phyloP scores from a whole-genome alignment of 2,113 vertebrate species.

The Varanus komodoensis region DNA sequence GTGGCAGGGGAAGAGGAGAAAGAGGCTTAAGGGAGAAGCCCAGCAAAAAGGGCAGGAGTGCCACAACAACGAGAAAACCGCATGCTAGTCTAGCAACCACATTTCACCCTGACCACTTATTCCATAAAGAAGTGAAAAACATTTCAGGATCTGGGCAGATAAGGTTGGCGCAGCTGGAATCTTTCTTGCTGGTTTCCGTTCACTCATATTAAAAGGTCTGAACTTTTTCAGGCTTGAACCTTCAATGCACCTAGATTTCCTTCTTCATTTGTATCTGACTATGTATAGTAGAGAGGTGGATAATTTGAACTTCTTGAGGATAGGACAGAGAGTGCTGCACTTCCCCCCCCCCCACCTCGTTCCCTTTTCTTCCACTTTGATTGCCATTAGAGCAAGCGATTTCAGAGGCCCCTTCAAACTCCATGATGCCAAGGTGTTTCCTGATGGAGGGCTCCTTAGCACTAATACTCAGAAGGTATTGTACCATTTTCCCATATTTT shows the following conservation, averaged over 20 bases:
- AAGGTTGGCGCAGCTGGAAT: not conserved
- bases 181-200: conserved; percentile 15
- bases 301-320: not conserved
- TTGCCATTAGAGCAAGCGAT: not conserved
- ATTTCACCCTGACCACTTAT: conserved; percentile 18
- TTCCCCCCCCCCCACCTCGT: too few species aligned
- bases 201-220: conserved; percentile 30
- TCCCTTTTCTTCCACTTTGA: not conserved
- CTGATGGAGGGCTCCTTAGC: too few species aligned
- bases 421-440: not conserved
- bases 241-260: not conserved
- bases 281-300: conserved; percentile 26
- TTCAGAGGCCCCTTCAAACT: not conserved
- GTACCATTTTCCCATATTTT: too few species aligned
- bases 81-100: conserved; percentile 21
- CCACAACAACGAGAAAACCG: conserved; percentile 43
- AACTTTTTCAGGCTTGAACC: not conserved
- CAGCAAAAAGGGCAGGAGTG: conserved; percentile 29
- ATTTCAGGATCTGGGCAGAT: conserved; percentile 18
- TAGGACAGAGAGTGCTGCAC: not conserved
- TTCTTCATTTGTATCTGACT: not conserved
- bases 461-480: too few species aligned
- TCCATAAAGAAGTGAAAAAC: conserved; percentile 29
- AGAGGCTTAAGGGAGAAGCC: conserved; percentile 48
- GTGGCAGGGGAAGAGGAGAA: conserved; percentile 50